A percentile compares a stretch with the other conserved stretches of the same genome.
phyloP scores from a whole-genome alignment of 2,797 vertebrate species.

The Coccyzus lansbergi region DNA sequence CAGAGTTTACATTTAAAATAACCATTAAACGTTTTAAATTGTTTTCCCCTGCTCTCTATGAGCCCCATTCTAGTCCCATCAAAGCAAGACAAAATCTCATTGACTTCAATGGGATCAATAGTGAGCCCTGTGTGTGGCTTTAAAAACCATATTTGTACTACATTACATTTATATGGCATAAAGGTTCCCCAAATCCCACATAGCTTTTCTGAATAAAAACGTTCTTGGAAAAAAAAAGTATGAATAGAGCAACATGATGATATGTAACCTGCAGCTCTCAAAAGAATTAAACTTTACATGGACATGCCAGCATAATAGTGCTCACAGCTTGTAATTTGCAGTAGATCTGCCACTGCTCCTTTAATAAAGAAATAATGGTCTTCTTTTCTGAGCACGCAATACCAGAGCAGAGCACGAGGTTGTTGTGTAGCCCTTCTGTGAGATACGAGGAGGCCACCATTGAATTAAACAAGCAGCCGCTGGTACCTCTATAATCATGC shows the following conservation, averaged over 20 bases:
- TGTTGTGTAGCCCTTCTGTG: neutral
- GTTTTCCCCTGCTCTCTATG: neutral
- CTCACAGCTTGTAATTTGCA: conserved; percentile 1
- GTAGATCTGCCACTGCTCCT: neutral
- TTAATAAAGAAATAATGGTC: neutral
- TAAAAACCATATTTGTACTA: neutral
- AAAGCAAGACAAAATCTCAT: neutral
- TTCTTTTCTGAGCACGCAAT: neutral
- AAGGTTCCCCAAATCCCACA: neutral
- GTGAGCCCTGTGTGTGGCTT: neutral
- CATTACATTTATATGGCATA: neutral
- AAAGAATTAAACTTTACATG: neutral
- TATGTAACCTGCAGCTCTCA: neutral
- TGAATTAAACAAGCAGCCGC: neutral
- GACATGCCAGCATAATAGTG: neutral
- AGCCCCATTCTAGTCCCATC: neutral
- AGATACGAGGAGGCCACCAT: neutral
- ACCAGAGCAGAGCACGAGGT: neutral
- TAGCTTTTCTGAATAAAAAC: neutral
- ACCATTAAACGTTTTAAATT: neutral
- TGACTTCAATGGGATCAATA: neutral
- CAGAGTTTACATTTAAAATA: neutral
- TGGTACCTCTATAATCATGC: accelerated
- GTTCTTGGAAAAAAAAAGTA: neutral
- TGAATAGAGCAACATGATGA: neutral